Base-by-base conservation (phyloP, 2,888 invertebrate species). In the Melikaiella ostensackeni region DNA sequence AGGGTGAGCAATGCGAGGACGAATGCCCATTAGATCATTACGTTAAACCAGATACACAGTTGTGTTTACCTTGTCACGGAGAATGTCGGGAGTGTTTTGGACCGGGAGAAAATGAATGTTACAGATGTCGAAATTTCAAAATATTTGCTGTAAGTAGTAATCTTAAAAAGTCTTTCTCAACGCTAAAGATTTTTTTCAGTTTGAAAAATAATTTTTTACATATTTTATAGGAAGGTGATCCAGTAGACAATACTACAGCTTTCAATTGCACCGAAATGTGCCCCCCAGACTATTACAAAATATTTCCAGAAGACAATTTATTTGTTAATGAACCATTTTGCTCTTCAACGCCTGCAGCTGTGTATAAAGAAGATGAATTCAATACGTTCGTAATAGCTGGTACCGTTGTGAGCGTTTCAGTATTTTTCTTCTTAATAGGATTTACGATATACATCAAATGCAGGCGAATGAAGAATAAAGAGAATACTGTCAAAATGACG, bases 401-500 rank as follows among this genome's bases (percentile, higher is more conserved):
- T 27, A 93, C 94, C 1, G 57, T 82, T 21, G 27, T 70, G n/a
- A 30, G 19, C 9, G 59, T 77, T 50, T 46, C 87, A 33, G 90
- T 94, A 74, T 93, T 94, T 70, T 86, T 94, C 79, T 86, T 95
- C 76, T 85, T 94, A 13, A 91, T 94, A 5, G 93, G 93, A 79
- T 88, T 94, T n/a, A 92, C 93, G 50, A 93, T 94, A 61, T 92
- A 95, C 92, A 92, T 94, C 91, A 96, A 95, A 91, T 94, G 96
- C 77, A 95, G 96, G 89, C 95, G 96, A 88, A 95, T 96, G 3
- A 96, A 96, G 89, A 96, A 96, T 13, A 97, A 97, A 88, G 97
- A 98, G 88, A 97, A 97, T 88, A 96, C 97, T 2, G 95, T 97
- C 16, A 97, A 98, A 91, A 96, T 98, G 96, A 97, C 98, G 0